Conservation (phyloP, 2,888 invertebrate species). For the Spilosoma lubricipeda region DNA sequence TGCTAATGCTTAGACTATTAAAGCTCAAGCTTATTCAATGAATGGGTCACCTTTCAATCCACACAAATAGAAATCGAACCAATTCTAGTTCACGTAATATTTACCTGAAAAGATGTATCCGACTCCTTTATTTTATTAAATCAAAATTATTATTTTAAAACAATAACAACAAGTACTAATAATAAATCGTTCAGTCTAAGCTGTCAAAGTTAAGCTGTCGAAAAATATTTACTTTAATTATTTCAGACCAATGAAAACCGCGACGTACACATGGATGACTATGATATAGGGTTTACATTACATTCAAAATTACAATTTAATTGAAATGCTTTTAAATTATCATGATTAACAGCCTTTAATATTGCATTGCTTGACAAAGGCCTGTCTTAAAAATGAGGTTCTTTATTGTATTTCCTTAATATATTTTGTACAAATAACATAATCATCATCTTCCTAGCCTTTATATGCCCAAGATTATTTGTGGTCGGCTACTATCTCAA, state of each 20-base stretch:
- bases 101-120: constrained; percentile 21
- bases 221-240: constrained; percentile 42
- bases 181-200: no score
- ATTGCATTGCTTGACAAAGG: no score
- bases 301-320: not conserved
- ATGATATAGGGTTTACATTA: not conserved
- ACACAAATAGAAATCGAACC: constrained; percentile 43
- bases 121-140: constrained; percentile 9
- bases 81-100: constrained; percentile 27
- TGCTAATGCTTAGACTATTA: constrained; percentile 70
- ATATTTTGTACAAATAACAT: no score
- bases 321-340: not conserved
- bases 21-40: constrained; percentile 57
- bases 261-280: constrained; percentile 16
- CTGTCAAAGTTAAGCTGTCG: no score
- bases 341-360: no score
- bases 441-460: no score
- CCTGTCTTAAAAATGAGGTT: no score
- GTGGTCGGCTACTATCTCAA: no score
- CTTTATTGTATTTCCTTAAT: no score
- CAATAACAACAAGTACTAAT: not conserved
- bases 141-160: not conserved
- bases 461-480: no score
- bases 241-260: constrained; percentile 34
- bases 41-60: constrained; percentile 61